Percentiles rank a stretch among this genome's conserved stretches.
Evolutionary conservation across 2,797 vertebrate genomes (phyloP).

Genomic region (Anguilla obscura): DNA sequence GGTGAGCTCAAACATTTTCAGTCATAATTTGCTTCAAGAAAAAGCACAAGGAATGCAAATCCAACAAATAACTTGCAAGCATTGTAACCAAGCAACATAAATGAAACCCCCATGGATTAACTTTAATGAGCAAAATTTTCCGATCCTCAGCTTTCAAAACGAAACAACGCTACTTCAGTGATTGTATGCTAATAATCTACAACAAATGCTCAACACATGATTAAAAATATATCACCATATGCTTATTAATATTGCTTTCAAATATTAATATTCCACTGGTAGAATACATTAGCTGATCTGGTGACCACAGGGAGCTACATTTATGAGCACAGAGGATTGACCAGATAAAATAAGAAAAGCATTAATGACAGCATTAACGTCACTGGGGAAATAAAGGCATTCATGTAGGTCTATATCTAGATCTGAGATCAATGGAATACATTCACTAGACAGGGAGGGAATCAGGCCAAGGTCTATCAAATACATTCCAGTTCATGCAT

Average conservation of each 20-base stretch:
- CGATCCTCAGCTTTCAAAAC: not conserved
- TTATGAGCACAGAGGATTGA: not conserved
- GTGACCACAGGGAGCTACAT: not conserved
- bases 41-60: not conserved
- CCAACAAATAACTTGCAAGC: not conserved
- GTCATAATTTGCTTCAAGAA: not conserved
- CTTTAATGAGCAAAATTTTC: not conserved
- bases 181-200: not conserved
- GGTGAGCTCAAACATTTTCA: not conserved
- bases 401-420: not conserved
- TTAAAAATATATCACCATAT: not conserved
- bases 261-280: not conserved
- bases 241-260: not conserved
- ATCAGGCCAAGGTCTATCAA: not conserved
- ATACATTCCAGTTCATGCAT: not conserved
- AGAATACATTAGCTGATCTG: not conserved
- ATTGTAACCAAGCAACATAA: slow-evolving; percentile 9
- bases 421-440: not conserved
- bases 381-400: not conserved
- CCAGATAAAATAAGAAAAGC: not conserved
- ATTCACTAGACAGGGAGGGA: not conserved
- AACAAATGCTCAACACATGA: not conserved
- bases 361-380: not conserved
- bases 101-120: not conserved
- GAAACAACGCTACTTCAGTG: slow-evolving; percentile 4